Conservation (phyloP, 2,888 invertebrate species). For the Auanema freiburgensis region DNA sequence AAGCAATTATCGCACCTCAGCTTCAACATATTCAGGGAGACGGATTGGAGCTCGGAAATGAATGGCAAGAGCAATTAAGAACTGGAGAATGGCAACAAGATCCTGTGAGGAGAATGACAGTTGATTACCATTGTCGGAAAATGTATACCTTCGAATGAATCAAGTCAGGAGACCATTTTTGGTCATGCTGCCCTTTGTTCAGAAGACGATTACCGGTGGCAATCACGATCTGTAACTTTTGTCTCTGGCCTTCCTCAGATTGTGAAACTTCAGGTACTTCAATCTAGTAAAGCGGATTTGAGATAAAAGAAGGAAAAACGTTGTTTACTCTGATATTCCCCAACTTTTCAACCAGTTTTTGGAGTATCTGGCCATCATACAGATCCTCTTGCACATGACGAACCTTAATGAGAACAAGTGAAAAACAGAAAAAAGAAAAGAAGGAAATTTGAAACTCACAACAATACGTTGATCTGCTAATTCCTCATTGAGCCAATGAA, state of each 20-base stretch:
- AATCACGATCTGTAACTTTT: slow-evolving; percentile 84
- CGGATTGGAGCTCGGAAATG: slow-evolving; percentile 94
- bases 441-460: slow-evolving; percentile 68
- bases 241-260: slow-evolving; percentile 93
- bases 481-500: slow-evolving; percentile 97
- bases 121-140: neutral
- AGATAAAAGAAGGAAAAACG: neutral
- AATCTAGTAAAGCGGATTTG: slow-evolving; percentile 72
- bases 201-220: slow-evolving; percentile 82
- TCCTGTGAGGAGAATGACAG: slow-evolving; percentile 68
- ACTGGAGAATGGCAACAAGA: slow-evolving; percentile 89
- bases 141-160: slow-evolving; percentile 79
- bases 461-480: slow-evolving; percentile 92
- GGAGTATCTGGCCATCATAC: slow-evolving; percentile 90
- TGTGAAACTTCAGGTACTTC: slow-evolving; percentile 98
- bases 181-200: slow-evolving; percentile 71
- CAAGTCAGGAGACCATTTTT: slow-evolving; percentile 90
- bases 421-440: neutral
- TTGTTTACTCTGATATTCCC: slow-evolving; percentile 49
- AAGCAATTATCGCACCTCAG: slow-evolving; percentile 74
- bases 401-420: slow-evolving; percentile 68
- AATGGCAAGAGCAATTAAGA: slow-evolving; percentile 85
- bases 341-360: slow-evolving; percentile 72
- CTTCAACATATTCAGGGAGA: slow-evolving; percentile 92
- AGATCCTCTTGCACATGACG: slow-evolving; percentile 91